phyloP scores from a whole-genome alignment of 2,888 invertebrate genomes.

The Drosophila meridionalis region DNA sequence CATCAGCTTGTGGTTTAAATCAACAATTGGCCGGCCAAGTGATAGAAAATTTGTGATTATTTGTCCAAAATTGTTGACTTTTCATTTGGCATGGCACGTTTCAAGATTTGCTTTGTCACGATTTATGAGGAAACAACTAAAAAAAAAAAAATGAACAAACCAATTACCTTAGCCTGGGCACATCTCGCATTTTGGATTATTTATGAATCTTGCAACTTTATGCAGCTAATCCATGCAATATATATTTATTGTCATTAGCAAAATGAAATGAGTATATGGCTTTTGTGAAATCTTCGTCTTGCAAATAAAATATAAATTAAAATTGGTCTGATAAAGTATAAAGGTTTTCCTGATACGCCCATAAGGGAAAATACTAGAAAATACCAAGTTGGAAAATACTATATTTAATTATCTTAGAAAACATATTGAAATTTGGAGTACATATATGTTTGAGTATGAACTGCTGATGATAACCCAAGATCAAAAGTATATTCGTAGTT shows the following conservation, averaged over 20 bases:
- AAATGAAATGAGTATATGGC: no score
- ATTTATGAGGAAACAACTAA: background rate
- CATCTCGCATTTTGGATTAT: background rate
- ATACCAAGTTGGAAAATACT: no score
- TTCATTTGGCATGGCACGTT: conserved; percentile 7
- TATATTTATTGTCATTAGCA: background rate
- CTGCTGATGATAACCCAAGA: no score
- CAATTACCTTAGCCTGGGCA: background rate
- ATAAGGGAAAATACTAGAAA: no score
- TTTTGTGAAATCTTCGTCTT: no score
- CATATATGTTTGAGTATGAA: no score
- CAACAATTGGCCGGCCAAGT: conserved; percentile 44
- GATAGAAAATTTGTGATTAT: conserved; percentile 22
- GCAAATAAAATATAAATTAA: no score
- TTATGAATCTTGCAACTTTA: background rate
- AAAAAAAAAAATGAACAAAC: background rate
- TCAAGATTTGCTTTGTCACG: background rate
- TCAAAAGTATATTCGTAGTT: no score
- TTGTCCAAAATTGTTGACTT: conserved; percentile 13
- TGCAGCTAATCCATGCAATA: background rate
- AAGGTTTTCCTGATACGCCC: no score
- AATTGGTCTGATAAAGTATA: no score
- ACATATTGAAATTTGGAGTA: no score
- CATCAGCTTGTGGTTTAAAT: conserved; percentile 35
- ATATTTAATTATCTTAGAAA: no score